phyloP scores from a whole-genome alignment of 30 jellyfish, hydroid and myxozoan species.

The Aurelia sp. region DNA sequence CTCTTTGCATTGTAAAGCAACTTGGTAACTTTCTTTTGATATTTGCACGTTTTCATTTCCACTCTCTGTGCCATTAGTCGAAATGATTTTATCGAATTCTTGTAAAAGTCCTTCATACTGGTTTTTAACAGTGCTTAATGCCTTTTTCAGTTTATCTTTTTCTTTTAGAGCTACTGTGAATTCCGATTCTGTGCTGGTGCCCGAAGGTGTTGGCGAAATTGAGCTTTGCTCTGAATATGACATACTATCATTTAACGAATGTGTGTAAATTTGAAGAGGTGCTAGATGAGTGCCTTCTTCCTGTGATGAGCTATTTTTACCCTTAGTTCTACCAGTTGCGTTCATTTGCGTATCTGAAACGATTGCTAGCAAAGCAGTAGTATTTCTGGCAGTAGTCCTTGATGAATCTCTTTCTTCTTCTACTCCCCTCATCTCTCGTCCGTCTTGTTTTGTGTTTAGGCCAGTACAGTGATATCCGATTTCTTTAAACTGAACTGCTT shows the following conservation, averaged over 20 bases:
- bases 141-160: conserved; percentile 51
- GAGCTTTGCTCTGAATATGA: conserved; percentile 16
- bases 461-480: background rate
- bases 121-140: conserved; percentile 55
- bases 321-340: background rate
- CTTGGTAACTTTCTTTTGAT: conserved; percentile 60
- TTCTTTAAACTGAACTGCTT: conserved; percentile 5
- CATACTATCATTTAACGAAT: background rate
- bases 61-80: conserved; percentile 33
- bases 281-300: background rate
- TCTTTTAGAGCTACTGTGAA: conserved; percentile 56
- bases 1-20: conserved; percentile 71
- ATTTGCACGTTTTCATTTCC: conserved; percentile 42
- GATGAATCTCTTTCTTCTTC: background rate
- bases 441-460: background rate
- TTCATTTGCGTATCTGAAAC: background rate
- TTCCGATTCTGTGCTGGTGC: conserved; percentile 68
- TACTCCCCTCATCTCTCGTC: background rate
- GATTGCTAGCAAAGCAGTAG: background rate
- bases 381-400: background rate
- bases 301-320: background rate
- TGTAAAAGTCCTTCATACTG: conserved; percentile 74
- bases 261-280: background rate
- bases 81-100: conserved; percentile 66
- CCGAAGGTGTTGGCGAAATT: conserved; percentile 45